Conservation (phyloP, 2,888 invertebrate genomes). For the Crioceris asparagi region DNA sequence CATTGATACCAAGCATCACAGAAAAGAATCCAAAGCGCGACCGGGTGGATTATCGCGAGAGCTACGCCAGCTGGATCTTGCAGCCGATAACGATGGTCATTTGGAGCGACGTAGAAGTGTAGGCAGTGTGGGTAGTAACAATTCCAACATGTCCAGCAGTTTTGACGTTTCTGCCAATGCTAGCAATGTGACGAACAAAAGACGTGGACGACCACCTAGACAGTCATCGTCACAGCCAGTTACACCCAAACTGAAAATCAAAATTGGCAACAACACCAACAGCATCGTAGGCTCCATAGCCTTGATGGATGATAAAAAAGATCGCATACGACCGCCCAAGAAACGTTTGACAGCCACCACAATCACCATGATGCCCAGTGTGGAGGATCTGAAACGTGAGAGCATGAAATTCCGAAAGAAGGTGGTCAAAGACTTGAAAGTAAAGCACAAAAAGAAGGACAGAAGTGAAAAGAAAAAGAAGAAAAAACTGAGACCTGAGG, state of each 20-base stretch:
- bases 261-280: slow-evolving; percentile 47
- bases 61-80: slow-evolving; percentile 51
- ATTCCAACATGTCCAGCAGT: slow-evolving; percentile 28
- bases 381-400: slow-evolving; percentile 72
- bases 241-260: slow-evolving; percentile 54
- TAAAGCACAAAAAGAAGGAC: slow-evolving; percentile 46
- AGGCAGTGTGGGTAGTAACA: slow-evolving; percentile 35
- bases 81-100: slow-evolving; percentile 45
- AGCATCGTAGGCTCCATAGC: slow-evolving; percentile 40
- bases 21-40: slow-evolving; percentile 45
- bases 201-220: slow-evolving; percentile 34
- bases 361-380: slow-evolving; percentile 48
- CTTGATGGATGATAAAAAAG: slow-evolving; percentile 39
- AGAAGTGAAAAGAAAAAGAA: slow-evolving; percentile 46
- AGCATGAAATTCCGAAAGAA: slow-evolving; percentile 78
- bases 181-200: slow-evolving; percentile 28
- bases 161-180: slow-evolving; percentile 13
- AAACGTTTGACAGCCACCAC: slow-evolving; percentile 53
- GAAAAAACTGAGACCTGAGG: slow-evolving; percentile 43
- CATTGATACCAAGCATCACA: slow-evolving; percentile 57
- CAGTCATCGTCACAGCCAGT: slow-evolving; percentile 27
- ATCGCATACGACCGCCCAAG: slow-evolving; percentile 64
- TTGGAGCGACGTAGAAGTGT: slow-evolving; percentile 43
- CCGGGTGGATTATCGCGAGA: slow-evolving; percentile 47
- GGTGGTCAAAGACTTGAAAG: slow-evolving; percentile 76